These are phyloP conservation scores for Lasioglossum figueresi DNA, from an alignment of 2,888 invertebrate species.

Conservation along the genomic window DNA sequence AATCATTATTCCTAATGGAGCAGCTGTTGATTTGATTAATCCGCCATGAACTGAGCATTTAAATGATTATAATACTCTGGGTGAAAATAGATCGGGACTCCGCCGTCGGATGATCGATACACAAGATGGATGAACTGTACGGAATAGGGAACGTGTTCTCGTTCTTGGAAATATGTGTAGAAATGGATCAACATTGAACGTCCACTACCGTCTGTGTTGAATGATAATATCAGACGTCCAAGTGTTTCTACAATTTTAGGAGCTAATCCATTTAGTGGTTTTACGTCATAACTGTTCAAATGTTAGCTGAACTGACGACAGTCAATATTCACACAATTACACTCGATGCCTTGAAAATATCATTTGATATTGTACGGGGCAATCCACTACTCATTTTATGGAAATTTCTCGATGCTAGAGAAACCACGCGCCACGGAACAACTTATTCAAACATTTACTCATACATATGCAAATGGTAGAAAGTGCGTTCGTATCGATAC, in stretches of 20 bases:
- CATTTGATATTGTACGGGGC: not conserved
- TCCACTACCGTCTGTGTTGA: not conserved
- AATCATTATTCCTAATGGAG: too few species aligned
- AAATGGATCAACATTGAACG: not conserved
- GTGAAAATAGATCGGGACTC: too few species aligned
- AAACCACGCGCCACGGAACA: too few species aligned
- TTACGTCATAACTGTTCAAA: not conserved
- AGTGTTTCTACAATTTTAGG: not conserved
- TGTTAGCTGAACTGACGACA: not conserved
- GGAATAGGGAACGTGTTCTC: not conserved
- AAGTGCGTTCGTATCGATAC: conserved; percentile 32
- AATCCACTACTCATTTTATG: not conserved
- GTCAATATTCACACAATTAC: not conserved
- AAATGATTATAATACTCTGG: too few species aligned
- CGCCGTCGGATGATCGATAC: not conserved
- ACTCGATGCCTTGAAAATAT: not conserved
- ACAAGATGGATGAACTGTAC: not conserved
- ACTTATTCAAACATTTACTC: conserved; percentile 34
- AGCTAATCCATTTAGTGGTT: not conserved
- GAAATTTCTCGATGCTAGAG: not conserved
- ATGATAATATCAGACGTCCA: not conserved
- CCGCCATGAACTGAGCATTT: too few species aligned
- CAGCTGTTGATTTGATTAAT: too few species aligned
- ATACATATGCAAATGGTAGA: conserved; percentile 41
- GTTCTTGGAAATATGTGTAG: not conserved